Percentiles rank a stretch among this genome's conserved stretches.
Evolutionary conservation across 2,113 vertebrate species (phyloP).

Genomic region (Psephotus haematonotus): DNA sequence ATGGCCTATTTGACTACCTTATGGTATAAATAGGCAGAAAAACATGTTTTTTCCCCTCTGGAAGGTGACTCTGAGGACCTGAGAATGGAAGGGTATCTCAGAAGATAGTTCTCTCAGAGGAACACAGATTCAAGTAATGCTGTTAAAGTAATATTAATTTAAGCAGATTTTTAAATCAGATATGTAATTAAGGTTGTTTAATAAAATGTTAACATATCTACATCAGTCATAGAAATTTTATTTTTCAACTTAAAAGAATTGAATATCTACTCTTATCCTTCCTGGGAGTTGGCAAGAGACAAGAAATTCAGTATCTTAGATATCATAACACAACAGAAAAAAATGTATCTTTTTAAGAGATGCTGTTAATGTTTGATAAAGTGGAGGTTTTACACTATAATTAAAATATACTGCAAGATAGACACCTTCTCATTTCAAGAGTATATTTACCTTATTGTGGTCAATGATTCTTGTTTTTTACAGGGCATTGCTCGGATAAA

Average conservation of each 20-base stretch:
- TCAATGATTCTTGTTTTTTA: neutral
- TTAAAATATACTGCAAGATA: neutral
- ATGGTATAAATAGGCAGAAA: neutral
- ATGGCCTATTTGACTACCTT: neutral
- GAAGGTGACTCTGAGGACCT: neutral
- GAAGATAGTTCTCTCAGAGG: neutral
- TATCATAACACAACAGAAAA: neutral
- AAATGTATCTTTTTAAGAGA: neutral
- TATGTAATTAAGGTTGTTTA: neutral
- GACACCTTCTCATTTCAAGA: too few relatives aligned
- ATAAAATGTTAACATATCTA: neutral
- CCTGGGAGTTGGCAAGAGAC: neutral
- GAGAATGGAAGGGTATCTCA: neutral
- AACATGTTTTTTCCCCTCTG: neutral
- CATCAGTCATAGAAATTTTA: neutral
- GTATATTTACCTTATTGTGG: neutral
- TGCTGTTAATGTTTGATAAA: neutral
- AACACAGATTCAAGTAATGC: neutral
- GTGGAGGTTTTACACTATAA: neutral
- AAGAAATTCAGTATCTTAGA: neutral
- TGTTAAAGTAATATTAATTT: neutral
- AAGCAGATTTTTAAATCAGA: neutral
- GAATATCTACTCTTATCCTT: neutral
- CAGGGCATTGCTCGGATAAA: constrained; percentile 90
- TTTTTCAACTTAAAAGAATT: neutral